Percentiles rank a stretch among this genome's conserved stretches.
Conservation (phyloP, 1,140 invertebrate species). For the Coelopa frigida region DNA sequence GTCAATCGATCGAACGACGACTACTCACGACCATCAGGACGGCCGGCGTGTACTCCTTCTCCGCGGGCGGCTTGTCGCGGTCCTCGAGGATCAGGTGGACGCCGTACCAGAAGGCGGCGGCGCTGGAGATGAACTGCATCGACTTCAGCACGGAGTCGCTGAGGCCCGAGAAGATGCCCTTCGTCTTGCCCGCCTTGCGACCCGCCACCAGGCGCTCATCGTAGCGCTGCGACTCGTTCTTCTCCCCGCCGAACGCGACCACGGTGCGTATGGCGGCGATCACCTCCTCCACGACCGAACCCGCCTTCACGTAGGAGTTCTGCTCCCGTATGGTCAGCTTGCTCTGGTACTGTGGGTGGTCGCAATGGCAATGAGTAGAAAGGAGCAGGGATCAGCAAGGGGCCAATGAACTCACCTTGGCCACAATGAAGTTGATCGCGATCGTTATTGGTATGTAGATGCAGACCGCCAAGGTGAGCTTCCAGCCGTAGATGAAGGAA, state of each 20-base stretch:
- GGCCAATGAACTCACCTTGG: constrained; percentile 48
- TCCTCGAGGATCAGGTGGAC: constrained; percentile 59
- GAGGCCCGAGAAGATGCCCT: constrained; percentile 65
- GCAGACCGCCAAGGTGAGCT: constrained; percentile 72
- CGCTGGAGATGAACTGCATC: constrained; percentile 72
- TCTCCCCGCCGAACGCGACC: constrained; percentile 74
- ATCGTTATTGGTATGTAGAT: constrained; percentile 73
- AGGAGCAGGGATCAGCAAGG: background rate
- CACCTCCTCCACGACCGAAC: constrained; percentile 69
- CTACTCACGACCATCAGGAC: constrained; percentile 65
- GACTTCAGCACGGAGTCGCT: constrained; percentile 73
- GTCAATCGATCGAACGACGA: constrained; percentile 41
- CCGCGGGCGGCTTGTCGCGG: constrained; percentile 22
- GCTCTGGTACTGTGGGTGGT: constrained; percentile 60
- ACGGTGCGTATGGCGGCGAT: constrained; percentile 69
- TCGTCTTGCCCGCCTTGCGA: constrained; percentile 54
- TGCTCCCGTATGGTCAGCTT: constrained; percentile 59
- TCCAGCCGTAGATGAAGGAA: constrained; percentile 71
- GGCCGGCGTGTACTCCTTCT: constrained; percentile 59
- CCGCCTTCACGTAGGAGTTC: constrained; percentile 65
- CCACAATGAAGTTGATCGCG: constrained; percentile 56
- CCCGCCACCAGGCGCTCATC: constrained; percentile 46
- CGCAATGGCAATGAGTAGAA: background rate
- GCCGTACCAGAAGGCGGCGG: constrained; percentile 80
- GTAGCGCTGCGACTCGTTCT: constrained; percentile 67